phyloP scores from a whole-genome alignment of 2,113 vertebrate genomes.

The Hystrix brachyura region DNA sequence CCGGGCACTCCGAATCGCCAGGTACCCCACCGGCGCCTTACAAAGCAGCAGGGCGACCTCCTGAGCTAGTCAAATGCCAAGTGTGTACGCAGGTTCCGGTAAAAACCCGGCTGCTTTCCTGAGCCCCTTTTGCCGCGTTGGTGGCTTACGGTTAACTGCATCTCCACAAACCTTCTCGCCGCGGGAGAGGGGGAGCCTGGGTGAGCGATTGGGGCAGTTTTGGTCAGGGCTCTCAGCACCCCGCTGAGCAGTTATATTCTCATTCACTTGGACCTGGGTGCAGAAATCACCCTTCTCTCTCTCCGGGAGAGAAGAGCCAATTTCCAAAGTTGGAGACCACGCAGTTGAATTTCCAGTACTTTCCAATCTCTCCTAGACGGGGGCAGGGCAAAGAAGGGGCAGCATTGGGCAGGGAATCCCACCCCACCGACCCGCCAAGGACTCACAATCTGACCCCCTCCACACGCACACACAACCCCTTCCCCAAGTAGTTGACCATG shows the following conservation, averaged over 20 bases:
- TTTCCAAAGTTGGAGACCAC: slow-evolving; percentile 78
- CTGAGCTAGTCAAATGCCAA: neutral
- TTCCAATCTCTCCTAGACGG: slow-evolving; percentile 73
- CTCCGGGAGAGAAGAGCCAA: slow-evolving; percentile 40
- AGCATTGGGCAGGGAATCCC: neutral
- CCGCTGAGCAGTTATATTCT: neutral
- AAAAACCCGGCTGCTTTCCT: slow-evolving; percentile 1
- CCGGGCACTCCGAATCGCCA: neutral
- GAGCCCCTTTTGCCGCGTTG: neutral
- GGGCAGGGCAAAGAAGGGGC: slow-evolving; percentile 68
- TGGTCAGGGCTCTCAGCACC: neutral
- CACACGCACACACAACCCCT: neutral
- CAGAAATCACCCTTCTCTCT: slow-evolving; percentile 42
- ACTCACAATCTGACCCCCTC: slow-evolving; percentile 46
- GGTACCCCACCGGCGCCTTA: slow-evolving; percentile 1
- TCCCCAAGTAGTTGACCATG: slow-evolving; percentile 19
- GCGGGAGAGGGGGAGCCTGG: too few relatives aligned
- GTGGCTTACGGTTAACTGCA: slow-evolving; percentile 29
- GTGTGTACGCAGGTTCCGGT: neutral
- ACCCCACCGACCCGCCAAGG: neutral
- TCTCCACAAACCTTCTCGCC: slow-evolving; percentile 31
- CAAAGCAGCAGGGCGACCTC: slow-evolving; percentile 21
- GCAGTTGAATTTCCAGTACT: slow-evolving; percentile 82
- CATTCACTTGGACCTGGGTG: neutral
- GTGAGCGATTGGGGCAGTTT: neutral